These are phyloP conservation scores for Drosophila bipectinata DNA, from an alignment of 1,140 invertebrate genomes.

Conservation along the genomic window DNA sequence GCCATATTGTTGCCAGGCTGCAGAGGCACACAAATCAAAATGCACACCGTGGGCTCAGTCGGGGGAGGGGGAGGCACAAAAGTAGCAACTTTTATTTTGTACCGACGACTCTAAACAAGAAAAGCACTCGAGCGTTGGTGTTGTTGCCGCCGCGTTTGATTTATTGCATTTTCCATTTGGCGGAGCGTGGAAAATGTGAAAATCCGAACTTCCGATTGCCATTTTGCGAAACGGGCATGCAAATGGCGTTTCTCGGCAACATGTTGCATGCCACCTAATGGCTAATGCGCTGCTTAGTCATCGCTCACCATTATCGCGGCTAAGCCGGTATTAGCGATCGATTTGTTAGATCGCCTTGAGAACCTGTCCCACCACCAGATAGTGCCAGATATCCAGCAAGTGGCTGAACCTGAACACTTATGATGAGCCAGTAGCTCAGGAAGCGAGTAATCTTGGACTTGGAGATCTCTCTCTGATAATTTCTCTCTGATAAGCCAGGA, in stretches of 20 bases:
- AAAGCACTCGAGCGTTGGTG: constrained; percentile 34
- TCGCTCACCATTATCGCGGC: constrained; percentile 6
- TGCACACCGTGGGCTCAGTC: neutral
- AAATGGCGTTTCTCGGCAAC: constrained; percentile 43
- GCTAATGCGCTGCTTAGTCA: constrained; percentile 11
- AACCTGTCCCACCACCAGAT: constrained; percentile 12
- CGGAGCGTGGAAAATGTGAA: constrained; percentile 59
- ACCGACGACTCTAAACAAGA: constrained; percentile 33
- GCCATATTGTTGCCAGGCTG: constrained; percentile 51
- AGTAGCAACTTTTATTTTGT: constrained; percentile 42
- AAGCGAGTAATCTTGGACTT: constrained; percentile 9
- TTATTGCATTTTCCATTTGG: constrained; percentile 57
- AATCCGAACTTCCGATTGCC: constrained; percentile 63
- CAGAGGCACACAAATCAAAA: constrained; percentile 32
- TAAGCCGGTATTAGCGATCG: constrained; percentile 9
- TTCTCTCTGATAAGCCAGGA: constrained; percentile 13
- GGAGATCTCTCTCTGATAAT: constrained; percentile 29
- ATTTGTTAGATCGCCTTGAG: constrained; percentile 8
- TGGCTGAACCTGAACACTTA: constrained; percentile 28
- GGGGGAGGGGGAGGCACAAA: constrained; percentile 1
- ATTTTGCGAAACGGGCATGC: constrained; percentile 34
- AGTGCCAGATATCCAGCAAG: constrained; percentile 3
- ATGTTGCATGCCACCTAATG: constrained; percentile 39
- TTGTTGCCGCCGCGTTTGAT: constrained; percentile 24
- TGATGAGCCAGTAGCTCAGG: neutral